These are phyloP conservation scores for Okapia johnstoni DNA, from an alignment of 2,113 vertebrate genomes.

Conservation along the genomic window DNA sequence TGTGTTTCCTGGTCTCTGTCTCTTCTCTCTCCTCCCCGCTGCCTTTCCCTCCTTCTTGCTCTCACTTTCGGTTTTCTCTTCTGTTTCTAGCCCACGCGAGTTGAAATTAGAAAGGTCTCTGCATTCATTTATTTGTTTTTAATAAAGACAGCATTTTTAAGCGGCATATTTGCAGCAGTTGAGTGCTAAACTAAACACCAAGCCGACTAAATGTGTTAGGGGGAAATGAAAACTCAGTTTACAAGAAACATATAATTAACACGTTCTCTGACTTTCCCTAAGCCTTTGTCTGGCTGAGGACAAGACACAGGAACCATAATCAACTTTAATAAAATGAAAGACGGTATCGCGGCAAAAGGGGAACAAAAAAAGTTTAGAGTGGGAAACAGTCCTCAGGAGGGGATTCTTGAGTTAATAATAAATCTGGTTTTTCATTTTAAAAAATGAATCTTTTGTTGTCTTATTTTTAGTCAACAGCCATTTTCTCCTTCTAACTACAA, in stretches of 20 bases:
- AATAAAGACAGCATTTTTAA: conserved; percentile 65
- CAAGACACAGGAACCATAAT: conserved; percentile 58
- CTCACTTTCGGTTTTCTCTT: conserved; percentile 47
- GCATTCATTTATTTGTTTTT: conserved; percentile 71
- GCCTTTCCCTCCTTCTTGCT: conserved; percentile 20
- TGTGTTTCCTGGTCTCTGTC: conserved; percentile 4
- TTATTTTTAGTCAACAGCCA: conserved; percentile 52
- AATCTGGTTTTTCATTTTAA: conserved; percentile 9
- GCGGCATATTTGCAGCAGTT: conserved; percentile 51
- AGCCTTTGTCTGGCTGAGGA: conserved; percentile 67
- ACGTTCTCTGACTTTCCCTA: conserved; percentile 62
- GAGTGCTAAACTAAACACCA: conserved; percentile 56
- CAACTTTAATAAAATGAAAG: conserved; percentile 64
- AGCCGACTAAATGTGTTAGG: conserved; percentile 21
- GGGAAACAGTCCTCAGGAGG: conserved; percentile 20
- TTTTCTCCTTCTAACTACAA: conserved; percentile 26
- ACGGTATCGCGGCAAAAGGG: not conserved
- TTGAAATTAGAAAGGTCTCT: conserved; percentile 71
- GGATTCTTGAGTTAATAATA: conserved; percentile 25
- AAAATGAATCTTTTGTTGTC: conserved; percentile 54
- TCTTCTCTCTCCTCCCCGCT: not conserved
- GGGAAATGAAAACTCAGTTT: conserved; percentile 68
- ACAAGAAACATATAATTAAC: conserved; percentile 71
- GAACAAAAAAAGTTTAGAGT: conserved; percentile 37
- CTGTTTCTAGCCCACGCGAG: conserved; percentile 61